Conservation (phyloP, 2,797 vertebrate genomes). For the Mus minutoides region DNA sequence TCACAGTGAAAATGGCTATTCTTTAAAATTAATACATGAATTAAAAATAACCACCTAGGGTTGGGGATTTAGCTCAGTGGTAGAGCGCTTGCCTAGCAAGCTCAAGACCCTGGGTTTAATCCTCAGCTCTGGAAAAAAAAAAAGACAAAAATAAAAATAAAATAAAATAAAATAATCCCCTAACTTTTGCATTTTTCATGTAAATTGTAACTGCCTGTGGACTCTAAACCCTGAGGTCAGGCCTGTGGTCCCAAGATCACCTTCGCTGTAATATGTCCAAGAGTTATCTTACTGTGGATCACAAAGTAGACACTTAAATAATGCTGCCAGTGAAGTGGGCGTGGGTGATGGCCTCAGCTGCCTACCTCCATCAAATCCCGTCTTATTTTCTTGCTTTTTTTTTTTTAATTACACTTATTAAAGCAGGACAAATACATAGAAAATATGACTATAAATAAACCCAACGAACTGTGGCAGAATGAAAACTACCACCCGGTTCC, state of each 20-base stretch:
- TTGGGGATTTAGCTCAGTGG: no score
- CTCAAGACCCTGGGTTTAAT: no score
- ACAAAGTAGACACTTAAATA: not conserved
- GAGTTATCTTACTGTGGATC: not conserved
- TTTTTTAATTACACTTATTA: not conserved
- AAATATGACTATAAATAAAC: constrained; percentile 15
- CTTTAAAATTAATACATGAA: not conserved
- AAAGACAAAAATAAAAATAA: no score
- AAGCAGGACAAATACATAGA: not conserved
- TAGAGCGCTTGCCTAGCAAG: no score
- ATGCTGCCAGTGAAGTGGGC: not conserved
- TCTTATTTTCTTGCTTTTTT: not conserved
- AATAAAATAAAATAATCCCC: not conserved
- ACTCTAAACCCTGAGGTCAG: constrained; percentile 14
- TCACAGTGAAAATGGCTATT: not conserved
- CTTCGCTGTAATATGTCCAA: not conserved
- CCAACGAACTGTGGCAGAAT: constrained; percentile 14
- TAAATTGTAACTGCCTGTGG: not conserved
- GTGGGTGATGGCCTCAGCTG: not conserved
- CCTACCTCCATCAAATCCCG: not conserved
- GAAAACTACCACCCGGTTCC: constrained; percentile 34
- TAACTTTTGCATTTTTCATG: not conserved
- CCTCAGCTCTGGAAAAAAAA: no score
- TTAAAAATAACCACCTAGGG: no score
- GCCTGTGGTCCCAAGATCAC: not conserved